Evolutionary conservation across 2,888 invertebrate species (phyloP).

Genomic region (Ctenicera cuprea): DNA sequence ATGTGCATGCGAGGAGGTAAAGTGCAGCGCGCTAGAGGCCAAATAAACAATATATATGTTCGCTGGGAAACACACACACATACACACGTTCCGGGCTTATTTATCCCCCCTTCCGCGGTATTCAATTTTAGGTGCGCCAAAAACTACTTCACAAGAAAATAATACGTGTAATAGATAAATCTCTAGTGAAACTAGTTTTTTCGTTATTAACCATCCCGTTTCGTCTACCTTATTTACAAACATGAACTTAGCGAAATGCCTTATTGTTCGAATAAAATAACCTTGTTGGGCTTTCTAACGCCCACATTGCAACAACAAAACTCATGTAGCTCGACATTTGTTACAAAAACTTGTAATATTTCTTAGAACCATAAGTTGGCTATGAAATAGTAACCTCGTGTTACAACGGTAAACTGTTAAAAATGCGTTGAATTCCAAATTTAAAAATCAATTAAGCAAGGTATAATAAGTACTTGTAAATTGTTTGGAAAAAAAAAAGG

Average conservation of each 20-base stretch:
- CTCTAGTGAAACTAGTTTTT: constrained; percentile 21
- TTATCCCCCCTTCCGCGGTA: neutral
- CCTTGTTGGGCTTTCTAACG: constrained; percentile 44
- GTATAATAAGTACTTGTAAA: too few species aligned
- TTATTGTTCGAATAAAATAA: constrained; percentile 40
- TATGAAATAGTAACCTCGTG: too few species aligned
- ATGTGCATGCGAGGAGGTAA: constrained; percentile 1
- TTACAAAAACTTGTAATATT: neutral
- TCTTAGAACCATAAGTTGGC: neutral
- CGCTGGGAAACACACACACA: constrained; percentile 2
- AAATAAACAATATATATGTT: constrained; percentile 13
- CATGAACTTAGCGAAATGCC: constrained; percentile 13
- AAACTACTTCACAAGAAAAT: constrained; percentile 8
- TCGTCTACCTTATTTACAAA: constrained; percentile 18
- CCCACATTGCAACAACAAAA: constrained; percentile 32
- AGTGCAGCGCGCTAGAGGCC: constrained; percentile 19
- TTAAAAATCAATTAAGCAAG: too few species aligned
- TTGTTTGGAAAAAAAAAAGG: too few species aligned
- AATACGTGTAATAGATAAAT: constrained; percentile 12
- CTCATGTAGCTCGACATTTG: constrained; percentile 24
- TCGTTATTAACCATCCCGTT: constrained; percentile 27
- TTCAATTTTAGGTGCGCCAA: constrained; percentile 10
- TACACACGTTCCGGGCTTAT: constrained; percentile 12
- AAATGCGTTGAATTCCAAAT: too few species aligned
- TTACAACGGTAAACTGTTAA: too few species aligned